These are phyloP conservation scores for Xylota segnis DNA, from an alignment of 2,888 invertebrate species.

Conservation along the genomic window DNA sequence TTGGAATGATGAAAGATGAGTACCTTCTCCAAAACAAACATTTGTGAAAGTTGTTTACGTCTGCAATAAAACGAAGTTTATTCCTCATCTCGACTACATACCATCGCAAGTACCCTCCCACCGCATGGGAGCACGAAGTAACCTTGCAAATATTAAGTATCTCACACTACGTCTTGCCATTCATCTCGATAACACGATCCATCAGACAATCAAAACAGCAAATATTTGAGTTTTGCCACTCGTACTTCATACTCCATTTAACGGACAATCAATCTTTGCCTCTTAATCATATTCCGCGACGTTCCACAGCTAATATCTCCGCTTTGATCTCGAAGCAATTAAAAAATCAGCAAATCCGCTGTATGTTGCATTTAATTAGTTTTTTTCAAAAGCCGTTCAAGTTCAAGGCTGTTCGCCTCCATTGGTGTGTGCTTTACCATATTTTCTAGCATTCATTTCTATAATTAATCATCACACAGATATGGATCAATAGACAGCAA, in stretches of 20 bases:
- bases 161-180: background rate
- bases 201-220: background rate
- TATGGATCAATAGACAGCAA: conserved; percentile 51
- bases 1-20: background rate
- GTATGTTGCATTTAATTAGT: conserved; percentile 25
- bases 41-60: background rate
- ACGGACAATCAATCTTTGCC: conserved; percentile 30
- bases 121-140: background rate
- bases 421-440: conserved; percentile 32
- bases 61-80: background rate
- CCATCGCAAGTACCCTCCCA: background rate
- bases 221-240: conserved; percentile 8
- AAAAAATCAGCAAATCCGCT: conserved; percentile 15
- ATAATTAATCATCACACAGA: conserved; percentile 66
- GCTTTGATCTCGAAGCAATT: conserved; percentile 36
- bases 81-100: background rate
- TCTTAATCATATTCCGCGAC: conserved; percentile 22
- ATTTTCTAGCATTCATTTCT: conserved; percentile 29
- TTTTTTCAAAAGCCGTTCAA: conserved; percentile 36
- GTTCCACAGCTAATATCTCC: conserved; percentile 5
- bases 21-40: background rate
- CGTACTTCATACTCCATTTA: conserved; percentile 27
- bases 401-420: conserved; percentile 53
- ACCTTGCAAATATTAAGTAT: background rate
- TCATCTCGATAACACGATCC: background rate